These are phyloP conservation scores for Salvelinus fontinalis DNA, from an alignment of 2,113 vertebrate genomes.

Conservation along the genomic window DNA sequence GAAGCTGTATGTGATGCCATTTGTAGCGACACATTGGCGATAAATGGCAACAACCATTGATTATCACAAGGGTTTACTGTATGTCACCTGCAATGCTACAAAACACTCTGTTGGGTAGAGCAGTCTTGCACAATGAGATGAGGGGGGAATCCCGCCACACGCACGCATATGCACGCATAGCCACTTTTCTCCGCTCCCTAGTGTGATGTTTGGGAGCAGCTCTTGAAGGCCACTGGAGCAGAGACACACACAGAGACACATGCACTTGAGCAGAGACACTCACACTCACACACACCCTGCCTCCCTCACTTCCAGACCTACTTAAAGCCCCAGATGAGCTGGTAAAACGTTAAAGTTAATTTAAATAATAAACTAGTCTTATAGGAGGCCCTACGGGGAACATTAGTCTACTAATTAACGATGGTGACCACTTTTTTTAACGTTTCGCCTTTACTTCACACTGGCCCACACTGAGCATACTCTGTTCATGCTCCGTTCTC, in stretches of 20 bases:
- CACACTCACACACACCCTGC: conserved; percentile 3
- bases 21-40: background rate
- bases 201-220: conserved; percentile 9
- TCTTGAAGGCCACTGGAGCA: conserved; percentile 20
- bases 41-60: background rate
- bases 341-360: conserved; percentile 33
- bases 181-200: background rate
- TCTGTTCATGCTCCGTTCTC: background rate
- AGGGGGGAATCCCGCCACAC: conserved; percentile 1
- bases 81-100: background rate
- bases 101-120: background rate
- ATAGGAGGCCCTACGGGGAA: conserved; percentile 5
- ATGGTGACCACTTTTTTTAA: background rate
- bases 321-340: conserved; percentile 34
- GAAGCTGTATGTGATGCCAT: background rate
- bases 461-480: background rate
- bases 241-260: conserved; percentile 4
- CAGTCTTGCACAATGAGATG: background rate
- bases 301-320: conserved; percentile 26
- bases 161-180: conserved; percentile 3
- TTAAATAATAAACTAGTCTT: conserved; percentile 55
- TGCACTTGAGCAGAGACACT: background rate
- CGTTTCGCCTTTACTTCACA: background rate
- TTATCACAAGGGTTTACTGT: background rate
- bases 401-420: conserved; percentile 8